Conservation (phyloP, 2,888 invertebrate species). For the Chloroclysta siterata region DNA sequence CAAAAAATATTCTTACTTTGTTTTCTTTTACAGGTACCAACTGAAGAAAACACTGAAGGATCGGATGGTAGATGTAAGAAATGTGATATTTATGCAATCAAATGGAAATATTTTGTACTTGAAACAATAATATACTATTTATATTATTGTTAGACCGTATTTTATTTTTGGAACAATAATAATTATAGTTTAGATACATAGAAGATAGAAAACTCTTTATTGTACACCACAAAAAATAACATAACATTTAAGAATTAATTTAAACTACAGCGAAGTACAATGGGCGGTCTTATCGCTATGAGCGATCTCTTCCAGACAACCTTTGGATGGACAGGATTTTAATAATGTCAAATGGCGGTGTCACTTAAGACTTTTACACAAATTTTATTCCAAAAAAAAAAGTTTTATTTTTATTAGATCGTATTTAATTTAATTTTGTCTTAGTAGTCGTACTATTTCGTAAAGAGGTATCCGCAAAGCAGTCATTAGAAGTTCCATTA, state of each 20-base stretch:
- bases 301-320: too few relatives aligned
- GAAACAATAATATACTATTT: background rate
- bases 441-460: conserved; percentile 44
- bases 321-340: too few relatives aligned
- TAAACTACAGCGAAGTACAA: too few relatives aligned
- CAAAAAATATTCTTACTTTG: background rate
- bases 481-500: conserved; percentile 64
- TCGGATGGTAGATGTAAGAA: conserved; percentile 7
- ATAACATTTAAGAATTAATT: too few relatives aligned
- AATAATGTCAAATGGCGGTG: too few relatives aligned
- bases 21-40: conserved; percentile 5
- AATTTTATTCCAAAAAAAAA: too few relatives aligned
- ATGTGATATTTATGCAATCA: conserved; percentile 1
- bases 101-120: background rate
- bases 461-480: conserved; percentile 54
- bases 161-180: conserved; percentile 39
- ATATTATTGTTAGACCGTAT: conserved; percentile 1
- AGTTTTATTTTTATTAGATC: too few relatives aligned
- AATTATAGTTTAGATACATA: too few relatives aligned
- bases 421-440: conserved; percentile 34
- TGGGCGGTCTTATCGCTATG: too few relatives aligned
- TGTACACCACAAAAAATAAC: too few relatives aligned
- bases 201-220: too few relatives aligned
- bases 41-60: background rate
- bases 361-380: too few relatives aligned